Conservation (phyloP, 2,888 invertebrate species). For the Diloba caeruleocephala region DNA sequence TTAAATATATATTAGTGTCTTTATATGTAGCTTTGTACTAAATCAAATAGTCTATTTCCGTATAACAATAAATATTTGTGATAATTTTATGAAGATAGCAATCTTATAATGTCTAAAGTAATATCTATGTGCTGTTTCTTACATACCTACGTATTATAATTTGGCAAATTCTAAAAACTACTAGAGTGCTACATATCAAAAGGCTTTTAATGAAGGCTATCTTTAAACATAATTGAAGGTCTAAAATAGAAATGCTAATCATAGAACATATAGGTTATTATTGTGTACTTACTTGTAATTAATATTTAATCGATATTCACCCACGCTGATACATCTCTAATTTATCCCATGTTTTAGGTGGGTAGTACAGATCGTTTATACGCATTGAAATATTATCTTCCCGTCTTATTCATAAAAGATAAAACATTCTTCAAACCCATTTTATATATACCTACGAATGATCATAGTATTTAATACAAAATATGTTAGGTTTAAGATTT, state of each 20-base stretch:
- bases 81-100: slow-evolving; percentile 43
- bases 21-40: slow-evolving; percentile 31
- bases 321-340: slow-evolving; percentile 15
- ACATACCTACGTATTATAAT: slow-evolving; percentile 19
- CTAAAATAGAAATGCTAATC: neutral
- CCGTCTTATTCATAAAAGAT: no score
- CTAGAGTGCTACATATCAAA: no score
- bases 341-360: slow-evolving; percentile 6
- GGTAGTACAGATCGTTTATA: slow-evolving; percentile 10
- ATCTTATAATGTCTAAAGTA: slow-evolving; percentile 27
- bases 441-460: no score
- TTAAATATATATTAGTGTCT: slow-evolving; percentile 58
- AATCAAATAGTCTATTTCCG: slow-evolving; percentile 42
- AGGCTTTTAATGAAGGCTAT: slow-evolving; percentile 36
- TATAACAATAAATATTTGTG: slow-evolving; percentile 39
- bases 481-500: no score
- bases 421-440: no score
- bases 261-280: slow-evolving; percentile 14
- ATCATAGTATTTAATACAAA: no score
- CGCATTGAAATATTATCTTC: slow-evolving; percentile 11
- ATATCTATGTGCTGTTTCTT: slow-evolving; percentile 39
- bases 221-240: no score
- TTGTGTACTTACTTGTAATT: neutral
- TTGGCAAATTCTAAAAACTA: slow-evolving; percentile 32
- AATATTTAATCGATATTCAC: slow-evolving; percentile 25